Conservation (phyloP, 2,888 invertebrate species). For the Cerastis rubricosa region DNA sequence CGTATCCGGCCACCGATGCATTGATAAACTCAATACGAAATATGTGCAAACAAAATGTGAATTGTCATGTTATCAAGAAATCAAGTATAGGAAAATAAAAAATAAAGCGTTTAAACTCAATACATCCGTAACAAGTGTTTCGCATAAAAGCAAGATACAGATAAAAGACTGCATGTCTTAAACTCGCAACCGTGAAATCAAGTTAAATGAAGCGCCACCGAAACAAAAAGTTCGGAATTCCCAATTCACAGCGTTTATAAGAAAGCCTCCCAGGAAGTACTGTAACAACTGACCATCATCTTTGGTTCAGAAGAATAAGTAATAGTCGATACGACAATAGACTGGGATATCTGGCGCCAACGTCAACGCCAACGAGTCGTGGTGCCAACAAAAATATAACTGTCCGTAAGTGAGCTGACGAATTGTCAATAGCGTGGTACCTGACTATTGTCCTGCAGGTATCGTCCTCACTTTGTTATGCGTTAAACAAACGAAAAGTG, state of each 20-base stretch:
- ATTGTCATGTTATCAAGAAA: constrained; percentile 65
- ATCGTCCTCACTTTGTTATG: constrained; percentile 73
- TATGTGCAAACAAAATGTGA: constrained; percentile 76
- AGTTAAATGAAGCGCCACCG: constrained; percentile 63
- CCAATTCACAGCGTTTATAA: constrained; percentile 60
- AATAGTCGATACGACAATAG: constrained; percentile 76
- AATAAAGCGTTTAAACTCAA: constrained; percentile 39
- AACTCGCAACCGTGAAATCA: constrained; percentile 56
- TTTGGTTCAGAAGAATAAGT: constrained; percentile 71
- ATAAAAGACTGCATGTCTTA: constrained; percentile 52
- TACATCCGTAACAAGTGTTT: constrained; percentile 32
- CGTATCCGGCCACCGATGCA: constrained; percentile 82
- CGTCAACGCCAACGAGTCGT: constrained; percentile 86
- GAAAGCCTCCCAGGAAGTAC: constrained; percentile 74
- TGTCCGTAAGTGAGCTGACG: constrained; percentile 77
- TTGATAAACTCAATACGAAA: constrained; percentile 79
- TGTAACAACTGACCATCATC: constrained; percentile 72
- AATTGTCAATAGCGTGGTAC: constrained; percentile 77
- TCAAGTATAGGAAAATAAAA: constrained; percentile 57
- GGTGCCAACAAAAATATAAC: constrained; percentile 81
- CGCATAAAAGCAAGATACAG: constrained; percentile 11
- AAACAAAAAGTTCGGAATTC: constrained; percentile 58
- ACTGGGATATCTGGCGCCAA: constrained; percentile 84
- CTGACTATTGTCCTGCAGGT: constrained; percentile 82
- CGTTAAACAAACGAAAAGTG: constrained; percentile 76